A percentile compares a stretch with the other conserved stretches of the same genome.
Conservation (phyloP, 2,888 invertebrate genomes). For the Caenorhabditis panamensis region DNA sequence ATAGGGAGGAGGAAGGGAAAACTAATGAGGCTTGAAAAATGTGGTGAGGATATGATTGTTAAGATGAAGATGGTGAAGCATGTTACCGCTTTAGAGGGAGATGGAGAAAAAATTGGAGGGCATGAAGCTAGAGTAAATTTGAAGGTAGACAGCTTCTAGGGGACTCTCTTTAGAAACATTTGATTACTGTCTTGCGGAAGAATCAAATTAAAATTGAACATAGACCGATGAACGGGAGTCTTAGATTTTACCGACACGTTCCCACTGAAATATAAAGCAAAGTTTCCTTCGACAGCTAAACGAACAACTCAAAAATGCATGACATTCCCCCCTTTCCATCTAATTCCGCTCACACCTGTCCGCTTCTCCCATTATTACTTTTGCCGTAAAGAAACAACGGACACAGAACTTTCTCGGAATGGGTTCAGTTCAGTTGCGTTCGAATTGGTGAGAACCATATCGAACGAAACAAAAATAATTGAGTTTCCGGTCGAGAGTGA, state of each 20-base stretch:
- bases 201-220: no score
- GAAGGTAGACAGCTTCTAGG: no score
- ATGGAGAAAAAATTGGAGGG: neutral
- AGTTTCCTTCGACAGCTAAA: no score
- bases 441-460: neutral
- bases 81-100: constrained; percentile 14
- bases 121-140: neutral
- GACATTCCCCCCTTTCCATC: neutral
- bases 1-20: constrained; percentile 35
- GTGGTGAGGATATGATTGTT: constrained; percentile 33
- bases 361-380: neutral
- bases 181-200: neutral
- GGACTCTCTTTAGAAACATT: neutral
- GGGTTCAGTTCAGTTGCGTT: neutral
- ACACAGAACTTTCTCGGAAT: neutral
- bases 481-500: constrained; percentile 33
- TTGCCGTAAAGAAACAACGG: neutral
- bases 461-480: constrained; percentile 48
- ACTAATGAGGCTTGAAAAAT: constrained; percentile 58
- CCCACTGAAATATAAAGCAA: no score
- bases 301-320: constrained; percentile 29
- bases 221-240: no score
- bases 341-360: constrained; percentile 1
- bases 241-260: no score
- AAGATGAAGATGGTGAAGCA: constrained; percentile 6